Percentiles rank a stretch among this genome's conserved stretches.
Evolutionary conservation across 2,797 vertebrate species (phyloP).

Genomic region (Pipistrellus pygmaeus): DNA sequence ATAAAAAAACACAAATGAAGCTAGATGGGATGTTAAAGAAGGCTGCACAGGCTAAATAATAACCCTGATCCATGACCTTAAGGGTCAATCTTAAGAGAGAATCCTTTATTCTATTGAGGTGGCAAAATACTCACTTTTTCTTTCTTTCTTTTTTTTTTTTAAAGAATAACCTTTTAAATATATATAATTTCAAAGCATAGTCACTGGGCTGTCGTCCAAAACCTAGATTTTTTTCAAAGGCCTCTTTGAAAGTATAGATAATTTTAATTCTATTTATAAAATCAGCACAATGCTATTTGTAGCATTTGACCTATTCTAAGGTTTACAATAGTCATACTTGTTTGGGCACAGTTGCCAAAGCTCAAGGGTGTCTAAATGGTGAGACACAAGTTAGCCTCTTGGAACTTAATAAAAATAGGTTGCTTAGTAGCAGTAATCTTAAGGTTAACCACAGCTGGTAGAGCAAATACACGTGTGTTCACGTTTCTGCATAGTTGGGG

Average conservation of each 20-base stretch:
- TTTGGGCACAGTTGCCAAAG: not conserved
- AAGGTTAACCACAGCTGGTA: not conserved
- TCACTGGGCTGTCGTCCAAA: constrained; percentile 6
- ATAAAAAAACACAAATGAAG: not conserved
- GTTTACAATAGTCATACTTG: not conserved
- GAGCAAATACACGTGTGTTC: not conserved
- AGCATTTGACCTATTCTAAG: constrained; percentile 29
- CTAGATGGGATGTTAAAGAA: not conserved
- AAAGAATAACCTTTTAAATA: not conserved
- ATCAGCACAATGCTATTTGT: constrained; percentile 24
- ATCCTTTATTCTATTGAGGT: not conserved
- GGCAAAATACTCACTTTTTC: not conserved
- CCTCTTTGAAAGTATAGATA: constrained; percentile 41
- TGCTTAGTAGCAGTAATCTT: not conserved
- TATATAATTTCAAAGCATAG: constrained; percentile 14
- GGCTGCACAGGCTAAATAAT: not conserved
- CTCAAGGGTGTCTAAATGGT: not conserved
- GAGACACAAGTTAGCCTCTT: not conserved
- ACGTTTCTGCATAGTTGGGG: not conserved
- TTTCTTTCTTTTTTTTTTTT: not conserved
- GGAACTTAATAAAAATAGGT: not conserved
- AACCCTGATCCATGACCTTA: not conserved
- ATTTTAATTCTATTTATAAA: constrained; percentile 68
- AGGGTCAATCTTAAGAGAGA: not conserved
- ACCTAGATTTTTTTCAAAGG: constrained; percentile 39